Base-by-base conservation (phyloP, 1,140 invertebrate genomes). In the Zaprionus ornatus region DNA sequence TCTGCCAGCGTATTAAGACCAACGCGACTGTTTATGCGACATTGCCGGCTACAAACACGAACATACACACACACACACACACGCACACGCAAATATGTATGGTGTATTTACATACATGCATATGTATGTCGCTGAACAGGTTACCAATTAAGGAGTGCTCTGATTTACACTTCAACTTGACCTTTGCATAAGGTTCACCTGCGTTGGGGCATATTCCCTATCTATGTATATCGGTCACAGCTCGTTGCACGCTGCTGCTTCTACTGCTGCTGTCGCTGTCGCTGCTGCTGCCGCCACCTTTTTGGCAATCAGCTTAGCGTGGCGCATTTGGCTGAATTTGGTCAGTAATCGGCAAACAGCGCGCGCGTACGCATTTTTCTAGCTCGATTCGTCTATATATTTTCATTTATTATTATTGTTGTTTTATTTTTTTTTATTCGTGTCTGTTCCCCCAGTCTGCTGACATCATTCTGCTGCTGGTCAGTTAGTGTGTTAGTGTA, bases 311-410 rank as follows among this genome's bases (percentile, higher is more conserved):
- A 59, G 57, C 17, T 37, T 23, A 21, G 45, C 45, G 45, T 17
- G 29, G 32, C 68, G 62, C 61, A 60, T 67, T 40, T 73, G 68
- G 64, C 61, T 70, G 72, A 69, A 60, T 74, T 74, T 70, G 60
- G 60, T 87, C 83, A 88, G 83, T 87, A 84, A 80, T 74, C 84
- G 83, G 63, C 84, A 88, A 83, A 83, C 83, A 88, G 52, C 84
- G 84, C 74, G 67, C 76, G 80, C 84, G 83, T 72, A 87, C 83
- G 84, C 83, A 87, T 88, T 80, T 80, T 75, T 66, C 64, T 55
- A 66, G 74, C 64, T 64, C 67, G 45, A 74, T 63, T 70, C 55
- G 76, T 63, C 37, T 29, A 52, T 54, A 73, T 56, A 73, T 57
- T 71, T 73, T 64, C 25, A 27, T 40, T 71, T 71, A 70, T 66